Percentiles rank a stretch among this genome's conserved stretches.
These are phyloP conservation scores for Pedetes capensis DNA, from an alignment of 2,113 vertebrate genomes.

Conservation along the genomic window DNA sequence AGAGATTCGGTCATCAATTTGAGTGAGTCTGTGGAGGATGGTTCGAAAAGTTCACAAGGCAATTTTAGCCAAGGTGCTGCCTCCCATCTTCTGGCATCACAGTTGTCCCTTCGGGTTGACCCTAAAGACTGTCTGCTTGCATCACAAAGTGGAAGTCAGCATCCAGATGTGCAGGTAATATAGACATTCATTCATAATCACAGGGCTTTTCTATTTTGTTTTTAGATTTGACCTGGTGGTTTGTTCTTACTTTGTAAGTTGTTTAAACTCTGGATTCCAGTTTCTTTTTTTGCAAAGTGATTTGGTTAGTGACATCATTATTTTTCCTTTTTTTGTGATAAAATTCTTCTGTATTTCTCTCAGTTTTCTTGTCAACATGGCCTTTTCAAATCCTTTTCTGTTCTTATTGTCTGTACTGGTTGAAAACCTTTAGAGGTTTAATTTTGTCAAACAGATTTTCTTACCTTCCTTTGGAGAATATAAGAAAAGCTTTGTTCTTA, in stretches of 20 bases:
- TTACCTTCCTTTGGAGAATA: neutral
- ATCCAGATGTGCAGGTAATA: constrained; percentile 88
- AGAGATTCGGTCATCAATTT: constrained; percentile 89
- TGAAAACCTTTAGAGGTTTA: constrained; percentile 19
- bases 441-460: neutral
- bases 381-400: neutral
- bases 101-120: constrained; percentile 73
- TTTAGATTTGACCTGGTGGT: neutral
- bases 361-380: neutral
- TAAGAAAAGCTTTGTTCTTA: neutral
- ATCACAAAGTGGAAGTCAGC: constrained; percentile 74
- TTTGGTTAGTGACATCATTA: neutral
- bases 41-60: constrained; percentile 77
- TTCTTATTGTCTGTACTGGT: neutral
- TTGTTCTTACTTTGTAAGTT: neutral
- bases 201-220: neutral
- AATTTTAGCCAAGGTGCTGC: constrained; percentile 82
- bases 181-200: neutral
- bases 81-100: constrained; percentile 72
- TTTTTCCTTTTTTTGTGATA: neutral
- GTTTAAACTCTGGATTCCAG: neutral
- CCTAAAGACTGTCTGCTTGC: constrained; percentile 85
- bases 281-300: neutral
- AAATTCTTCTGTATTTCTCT: neutral
- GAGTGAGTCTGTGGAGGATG: constrained; percentile 88